These are phyloP conservation scores for Parascotia fuliginaria DNA, from an alignment of 2,888 invertebrate species.

Conservation along the genomic window DNA sequence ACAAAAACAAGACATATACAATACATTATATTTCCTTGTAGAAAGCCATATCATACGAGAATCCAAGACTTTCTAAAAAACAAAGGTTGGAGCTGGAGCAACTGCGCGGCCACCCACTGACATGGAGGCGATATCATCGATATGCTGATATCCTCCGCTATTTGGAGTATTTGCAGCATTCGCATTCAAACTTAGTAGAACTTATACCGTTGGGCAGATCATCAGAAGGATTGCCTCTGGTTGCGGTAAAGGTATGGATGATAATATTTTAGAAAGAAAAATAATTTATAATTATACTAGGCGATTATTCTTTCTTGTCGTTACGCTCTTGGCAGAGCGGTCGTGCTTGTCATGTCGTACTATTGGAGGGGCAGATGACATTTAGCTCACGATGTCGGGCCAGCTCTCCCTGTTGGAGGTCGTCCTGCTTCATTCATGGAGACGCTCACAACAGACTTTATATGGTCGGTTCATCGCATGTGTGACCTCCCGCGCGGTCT, in stretches of 20 bases:
- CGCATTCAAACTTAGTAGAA: constrained; percentile 88
- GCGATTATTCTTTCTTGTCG: too few relatives aligned
- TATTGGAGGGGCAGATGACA: too few relatives aligned
- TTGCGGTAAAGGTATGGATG: constrained; percentile 88
- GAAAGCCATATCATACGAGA: constrained; percentile 89
- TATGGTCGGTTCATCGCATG: too few relatives aligned
- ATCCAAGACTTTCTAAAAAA: constrained; percentile 87
- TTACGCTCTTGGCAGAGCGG: too few relatives aligned
- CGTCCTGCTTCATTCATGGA: too few relatives aligned
- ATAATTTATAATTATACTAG: too few relatives aligned
- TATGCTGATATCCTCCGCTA: constrained; percentile 89
- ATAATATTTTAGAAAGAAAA: too few relatives aligned
- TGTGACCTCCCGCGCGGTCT: too few relatives aligned
- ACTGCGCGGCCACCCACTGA: constrained; percentile 87
- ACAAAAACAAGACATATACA: not conserved
- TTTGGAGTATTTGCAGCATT: constrained; percentile 88
- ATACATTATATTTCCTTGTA: constrained; percentile 44
- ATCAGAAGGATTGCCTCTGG: constrained; percentile 89
- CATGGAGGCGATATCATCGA: constrained; percentile 90
- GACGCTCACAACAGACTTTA: too few relatives aligned
- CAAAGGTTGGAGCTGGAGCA: constrained; percentile 86
- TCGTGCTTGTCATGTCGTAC: too few relatives aligned
- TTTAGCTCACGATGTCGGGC: too few relatives aligned
- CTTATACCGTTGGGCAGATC: constrained; percentile 90
- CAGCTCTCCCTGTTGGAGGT: too few relatives aligned